Evolutionary conservation across 2,888 invertebrate species (phyloP).

Genomic region (Barypeithes pellucidus): DNA sequence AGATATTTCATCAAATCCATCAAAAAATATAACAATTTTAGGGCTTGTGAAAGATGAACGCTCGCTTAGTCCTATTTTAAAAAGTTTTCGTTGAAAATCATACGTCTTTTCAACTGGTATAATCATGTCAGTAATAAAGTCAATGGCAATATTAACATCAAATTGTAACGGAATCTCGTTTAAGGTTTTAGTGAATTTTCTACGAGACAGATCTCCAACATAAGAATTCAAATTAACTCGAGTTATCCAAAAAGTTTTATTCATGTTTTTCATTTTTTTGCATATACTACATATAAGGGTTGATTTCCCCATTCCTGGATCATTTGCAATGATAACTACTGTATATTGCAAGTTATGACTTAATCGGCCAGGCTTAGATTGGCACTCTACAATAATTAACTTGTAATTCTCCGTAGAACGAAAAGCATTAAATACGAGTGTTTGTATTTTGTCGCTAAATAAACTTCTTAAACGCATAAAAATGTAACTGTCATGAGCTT

Average conservation of each 20-base stretch:
- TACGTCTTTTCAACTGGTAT: not conserved
- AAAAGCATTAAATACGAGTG: constrained; percentile 27
- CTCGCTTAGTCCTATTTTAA: constrained; percentile 30
- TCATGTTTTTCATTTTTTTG: constrained; percentile 15
- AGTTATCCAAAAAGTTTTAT: constrained; percentile 36
- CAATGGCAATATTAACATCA: constrained; percentile 18
- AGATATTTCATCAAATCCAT: constrained; percentile 48
- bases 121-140: constrained; percentile 37
- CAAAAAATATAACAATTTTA: constrained; percentile 38
- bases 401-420: constrained; percentile 11
- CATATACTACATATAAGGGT: constrained; percentile 39
- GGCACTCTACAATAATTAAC: constrained; percentile 44
- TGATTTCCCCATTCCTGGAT: constrained; percentile 45
- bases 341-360: not conserved
- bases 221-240: constrained; percentile 44
- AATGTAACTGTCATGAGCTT: constrained; percentile 41
- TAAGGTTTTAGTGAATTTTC: constrained; percentile 33
- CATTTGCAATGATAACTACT: constrained; percentile 41
- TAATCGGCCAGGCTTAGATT: not conserved
- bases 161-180: constrained; percentile 19
- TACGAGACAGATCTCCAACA: constrained; percentile 17
- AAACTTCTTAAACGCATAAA: constrained; percentile 34
- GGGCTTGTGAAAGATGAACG: not conserved
- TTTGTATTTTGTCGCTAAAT: constrained; percentile 14
- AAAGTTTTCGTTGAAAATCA: constrained; percentile 35